Conservation (phyloP, 1,140 invertebrate species). For the Hirudo medicinalis region DNA sequence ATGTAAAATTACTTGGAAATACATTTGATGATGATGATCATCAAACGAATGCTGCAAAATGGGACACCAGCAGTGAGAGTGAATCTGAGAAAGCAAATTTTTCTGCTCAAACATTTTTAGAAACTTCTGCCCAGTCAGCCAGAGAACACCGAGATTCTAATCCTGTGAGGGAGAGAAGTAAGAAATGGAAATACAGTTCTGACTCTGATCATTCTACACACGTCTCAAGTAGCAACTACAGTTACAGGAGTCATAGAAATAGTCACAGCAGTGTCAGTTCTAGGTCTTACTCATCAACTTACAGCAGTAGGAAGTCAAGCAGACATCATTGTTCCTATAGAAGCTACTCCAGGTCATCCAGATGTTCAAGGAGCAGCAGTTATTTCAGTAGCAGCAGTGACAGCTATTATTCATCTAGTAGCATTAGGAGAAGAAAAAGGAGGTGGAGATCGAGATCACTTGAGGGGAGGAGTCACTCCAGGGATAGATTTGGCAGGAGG, state of each 20-base stretch:
- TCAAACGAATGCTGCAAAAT: constrained; percentile 14
- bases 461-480: constrained; percentile 3
- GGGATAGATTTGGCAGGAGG: not conserved
- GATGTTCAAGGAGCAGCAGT: not conserved
- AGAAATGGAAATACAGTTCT: constrained; percentile 6
- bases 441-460: not conserved
- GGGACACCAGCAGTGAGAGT: constrained; percentile 24
- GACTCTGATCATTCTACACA: constrained; percentile 10
- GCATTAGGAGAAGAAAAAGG: constrained; percentile 3
- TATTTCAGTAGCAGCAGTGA: constrained; percentile 13
- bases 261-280: constrained; percentile 7
- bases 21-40: constrained; percentile 14
- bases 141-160: not conserved
- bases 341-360: constrained; percentile 15
- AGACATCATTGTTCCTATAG: constrained; percentile 12
- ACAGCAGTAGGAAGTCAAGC: not conserved
- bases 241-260: not conserved
- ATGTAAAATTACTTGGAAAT: not conserved
- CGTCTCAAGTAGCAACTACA: not conserved
- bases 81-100: constrained; percentile 9
- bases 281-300: not conserved
- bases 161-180: not conserved
- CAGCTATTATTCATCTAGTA: constrained; percentile 16
- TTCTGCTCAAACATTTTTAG: too few species aligned
- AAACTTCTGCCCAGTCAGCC: too few species aligned